Conservation (phyloP, 2,113 vertebrate genomes). For the Macrotus californicus region DNA sequence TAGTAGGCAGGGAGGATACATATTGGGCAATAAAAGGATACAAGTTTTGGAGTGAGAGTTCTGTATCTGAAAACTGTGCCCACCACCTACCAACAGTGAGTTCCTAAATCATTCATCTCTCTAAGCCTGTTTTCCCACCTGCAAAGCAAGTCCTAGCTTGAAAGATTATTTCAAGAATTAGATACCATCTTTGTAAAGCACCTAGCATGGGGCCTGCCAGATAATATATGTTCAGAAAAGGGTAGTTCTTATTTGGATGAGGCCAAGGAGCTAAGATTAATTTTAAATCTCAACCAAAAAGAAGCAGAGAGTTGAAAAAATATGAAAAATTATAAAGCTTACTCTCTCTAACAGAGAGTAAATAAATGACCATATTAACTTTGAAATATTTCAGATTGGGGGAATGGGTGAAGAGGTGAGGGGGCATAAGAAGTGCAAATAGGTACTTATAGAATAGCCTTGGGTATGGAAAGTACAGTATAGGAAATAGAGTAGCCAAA, state of each 20-base stretch:
- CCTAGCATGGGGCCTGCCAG: neutral
- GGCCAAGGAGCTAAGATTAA: neutral
- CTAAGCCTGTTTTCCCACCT: neutral
- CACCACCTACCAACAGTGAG: neutral
- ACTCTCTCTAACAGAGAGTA: neutral
- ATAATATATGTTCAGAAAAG: neutral
- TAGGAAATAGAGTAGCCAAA: too few species aligned
- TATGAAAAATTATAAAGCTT: neutral
- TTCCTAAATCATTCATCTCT: neutral
- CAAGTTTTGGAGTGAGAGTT: neutral
- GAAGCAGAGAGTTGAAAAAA: neutral
- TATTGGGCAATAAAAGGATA: neutral
- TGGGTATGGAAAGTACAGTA: too few species aligned
- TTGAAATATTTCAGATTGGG: slow-evolving; percentile 13
- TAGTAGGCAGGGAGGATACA: neutral
- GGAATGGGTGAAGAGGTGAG: too few species aligned
- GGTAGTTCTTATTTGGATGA: neutral
- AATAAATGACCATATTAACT: neutral
- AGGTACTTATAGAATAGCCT: too few species aligned
- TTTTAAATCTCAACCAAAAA: neutral
- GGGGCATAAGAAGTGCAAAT: too few species aligned
- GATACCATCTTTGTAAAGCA: neutral
- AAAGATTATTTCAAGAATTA: neutral
- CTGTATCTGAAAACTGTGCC: neutral
- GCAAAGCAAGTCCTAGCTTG: neutral